Percentiles rank a stretch among this genome's conserved stretches.
phyloP scores from a whole-genome alignment of 2,797 vertebrate species.

The Channa striata region DNA sequence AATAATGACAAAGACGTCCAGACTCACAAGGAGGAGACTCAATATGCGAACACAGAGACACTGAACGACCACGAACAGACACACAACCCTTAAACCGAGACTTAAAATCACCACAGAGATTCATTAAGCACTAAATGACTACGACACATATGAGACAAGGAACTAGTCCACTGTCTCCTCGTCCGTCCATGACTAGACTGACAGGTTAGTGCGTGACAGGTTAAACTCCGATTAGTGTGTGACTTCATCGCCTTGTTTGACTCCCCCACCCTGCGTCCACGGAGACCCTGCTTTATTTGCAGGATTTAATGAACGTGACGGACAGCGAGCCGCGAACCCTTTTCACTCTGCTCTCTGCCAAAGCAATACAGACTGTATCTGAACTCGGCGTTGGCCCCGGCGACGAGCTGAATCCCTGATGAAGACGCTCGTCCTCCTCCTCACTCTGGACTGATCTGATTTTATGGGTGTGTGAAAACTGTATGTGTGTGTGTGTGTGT shows the following conservation, averaged over 20 bases:
- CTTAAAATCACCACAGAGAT: too few species aligned
- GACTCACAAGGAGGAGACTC: too few species aligned
- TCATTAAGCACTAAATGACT: too few species aligned
- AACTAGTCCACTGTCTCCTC: too few species aligned
- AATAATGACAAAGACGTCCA: too few species aligned
- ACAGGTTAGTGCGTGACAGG: too few species aligned
- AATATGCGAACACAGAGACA: too few species aligned
- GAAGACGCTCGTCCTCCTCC: constrained; percentile 32
- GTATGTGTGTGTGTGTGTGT: constrained; percentile 8
- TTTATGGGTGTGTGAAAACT: background rate
- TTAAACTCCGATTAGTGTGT: too few species aligned
- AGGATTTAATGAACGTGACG: constrained; percentile 9
- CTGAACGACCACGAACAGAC: background rate
- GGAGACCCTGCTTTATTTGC: constrained; percentile 13
- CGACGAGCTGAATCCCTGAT: constrained; percentile 35
- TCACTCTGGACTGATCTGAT: constrained; percentile 24
- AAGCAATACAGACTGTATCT: constrained; percentile 44
- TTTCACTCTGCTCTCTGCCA: constrained; percentile 17
- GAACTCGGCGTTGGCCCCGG: constrained; percentile 17
- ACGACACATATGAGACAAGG: too few species aligned
- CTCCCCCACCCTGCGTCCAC: background rate
- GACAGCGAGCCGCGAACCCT: constrained; percentile 2
- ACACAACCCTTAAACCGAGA: too few species aligned
- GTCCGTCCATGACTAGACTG: too few species aligned
- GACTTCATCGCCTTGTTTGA: too few species aligned